These are phyloP conservation scores for Cyrtonyx montezumae DNA, from an alignment of 2,113 vertebrate species.

Conservation along the genomic window DNA sequence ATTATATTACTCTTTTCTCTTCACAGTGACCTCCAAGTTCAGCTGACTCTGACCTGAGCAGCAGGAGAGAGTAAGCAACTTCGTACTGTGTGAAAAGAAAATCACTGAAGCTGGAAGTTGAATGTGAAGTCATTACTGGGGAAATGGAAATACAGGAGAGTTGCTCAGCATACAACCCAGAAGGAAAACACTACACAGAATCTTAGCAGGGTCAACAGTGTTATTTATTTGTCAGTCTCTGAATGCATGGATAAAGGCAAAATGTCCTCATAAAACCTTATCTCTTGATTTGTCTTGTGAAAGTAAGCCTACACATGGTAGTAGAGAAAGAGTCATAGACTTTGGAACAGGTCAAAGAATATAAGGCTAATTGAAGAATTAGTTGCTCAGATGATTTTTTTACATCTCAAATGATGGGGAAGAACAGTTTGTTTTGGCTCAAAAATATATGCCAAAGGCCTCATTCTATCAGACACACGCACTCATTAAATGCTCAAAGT, in stretches of 20 bases:
- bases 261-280: not conserved
- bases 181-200: constrained; percentile 15
- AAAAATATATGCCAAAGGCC: constrained; percentile 4
- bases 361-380: not conserved
- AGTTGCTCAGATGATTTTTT: not conserved
- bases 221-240: not conserved
- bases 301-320: not conserved
- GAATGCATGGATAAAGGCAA: not conserved
- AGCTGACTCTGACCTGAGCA: constrained; percentile 45
- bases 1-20: constrained; percentile 59
- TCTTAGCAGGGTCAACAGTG: not conserved
- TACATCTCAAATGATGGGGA: not conserved
- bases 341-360: not conserved
- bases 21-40: constrained; percentile 43
- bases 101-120: constrained; percentile 40
- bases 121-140: constrained; percentile 49
- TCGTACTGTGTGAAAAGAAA: constrained; percentile 40
- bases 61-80: constrained; percentile 56
- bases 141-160: not conserved
- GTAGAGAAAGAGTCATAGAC: not conserved
- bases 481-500: constrained; percentile 11
- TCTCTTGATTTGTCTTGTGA: not conserved
- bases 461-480: constrained; percentile 12
- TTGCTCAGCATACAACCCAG: not conserved
- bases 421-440: not conserved